Evolutionary conservation across 2,888 invertebrate genomes (phyloP).

Genomic region (Lithophane leautieri): DNA sequence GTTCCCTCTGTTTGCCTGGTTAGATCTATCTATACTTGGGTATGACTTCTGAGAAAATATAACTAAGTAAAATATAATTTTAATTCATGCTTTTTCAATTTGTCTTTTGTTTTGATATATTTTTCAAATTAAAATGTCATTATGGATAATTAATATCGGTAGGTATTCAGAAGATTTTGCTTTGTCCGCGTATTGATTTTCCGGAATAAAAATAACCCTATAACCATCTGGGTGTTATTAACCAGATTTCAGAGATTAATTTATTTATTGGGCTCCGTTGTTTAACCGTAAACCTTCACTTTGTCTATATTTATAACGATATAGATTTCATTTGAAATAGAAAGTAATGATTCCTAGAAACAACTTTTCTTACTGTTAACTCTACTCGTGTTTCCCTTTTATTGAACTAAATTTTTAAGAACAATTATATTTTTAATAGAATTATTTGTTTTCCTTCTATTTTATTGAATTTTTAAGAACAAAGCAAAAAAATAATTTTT

Average conservation of each 20-base stretch:
- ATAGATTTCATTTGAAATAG: background rate
- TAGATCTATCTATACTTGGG: constrained; percentile 5
- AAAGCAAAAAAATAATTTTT: constrained; percentile 1
- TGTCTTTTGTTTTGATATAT: constrained; percentile 6
- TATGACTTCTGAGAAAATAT: constrained; percentile 15
- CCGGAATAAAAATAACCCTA: background rate
- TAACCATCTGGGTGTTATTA: background rate
- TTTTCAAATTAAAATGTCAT: constrained; percentile 1
- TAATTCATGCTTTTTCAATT: constrained; percentile 6
- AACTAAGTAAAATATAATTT: constrained; percentile 24
- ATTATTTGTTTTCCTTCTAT: no score
- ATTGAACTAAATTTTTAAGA: no score
- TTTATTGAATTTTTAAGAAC: background rate
- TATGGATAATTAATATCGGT: background rate
- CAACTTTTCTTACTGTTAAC: background rate
- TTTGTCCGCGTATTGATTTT: constrained; percentile 3
- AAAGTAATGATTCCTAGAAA: background rate
- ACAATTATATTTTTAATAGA: no score
- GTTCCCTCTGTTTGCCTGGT: constrained; percentile 35
- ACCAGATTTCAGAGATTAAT: background rate
- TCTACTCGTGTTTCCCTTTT: background rate
- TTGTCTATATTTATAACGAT: no score
- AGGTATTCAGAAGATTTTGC: background rate
- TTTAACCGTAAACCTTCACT: no score
- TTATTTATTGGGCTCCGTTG: background rate